Evolutionary conservation across 2,888 invertebrate species (phyloP), one percentile per base, ranked within the genome.

Genomic region (Ditula angustiorana): DNA sequence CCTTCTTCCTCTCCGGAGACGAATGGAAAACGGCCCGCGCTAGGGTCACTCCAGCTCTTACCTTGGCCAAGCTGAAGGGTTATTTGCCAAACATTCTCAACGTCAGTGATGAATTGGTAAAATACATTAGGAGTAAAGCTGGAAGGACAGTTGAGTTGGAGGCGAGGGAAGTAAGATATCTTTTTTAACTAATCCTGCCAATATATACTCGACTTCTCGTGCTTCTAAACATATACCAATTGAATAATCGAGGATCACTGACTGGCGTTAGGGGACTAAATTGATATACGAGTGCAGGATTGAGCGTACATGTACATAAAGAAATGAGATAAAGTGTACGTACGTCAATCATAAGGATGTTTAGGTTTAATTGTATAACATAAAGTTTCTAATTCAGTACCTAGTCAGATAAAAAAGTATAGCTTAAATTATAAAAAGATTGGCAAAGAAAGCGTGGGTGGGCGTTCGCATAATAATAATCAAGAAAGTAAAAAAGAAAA

Each of bases 11-110:
- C 10, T 67, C 61, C 28, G 77, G 76, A 8, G 75, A 75, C 4
- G 74, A 71, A 26, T 82, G 78, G 81, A 82, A 78, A 67, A 57
- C 67, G 57, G 35, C 69, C 59, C 47, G 80, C 66, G 66, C 68
- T 71, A 57, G 69, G n/a, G 47, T 52, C 5, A 67, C 69, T 0
- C 79, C 78, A 0, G 75, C 73, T 2, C 56, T 79, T 44, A 73
- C 76, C n/a, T 33, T 63, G 8, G 63, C 55, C 21, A 68, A 68
- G 33, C 58, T 74, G 28, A 74, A 70, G 30, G 61, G 61, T 7
- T 65, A 71, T 13, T 60, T 61, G n/a, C 70, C 67, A 1, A 35
- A 30, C 4, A 53, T 70, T 5, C 1, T 66, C 19, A 16, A 49
- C 10, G 70, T 70, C 11, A 61, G 67, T 5, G 67, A 70, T 13